These are phyloP conservation scores for Heliconius hermathena DNA, from an alignment of 1,140 invertebrate genomes.

Conservation along the genomic window DNA sequence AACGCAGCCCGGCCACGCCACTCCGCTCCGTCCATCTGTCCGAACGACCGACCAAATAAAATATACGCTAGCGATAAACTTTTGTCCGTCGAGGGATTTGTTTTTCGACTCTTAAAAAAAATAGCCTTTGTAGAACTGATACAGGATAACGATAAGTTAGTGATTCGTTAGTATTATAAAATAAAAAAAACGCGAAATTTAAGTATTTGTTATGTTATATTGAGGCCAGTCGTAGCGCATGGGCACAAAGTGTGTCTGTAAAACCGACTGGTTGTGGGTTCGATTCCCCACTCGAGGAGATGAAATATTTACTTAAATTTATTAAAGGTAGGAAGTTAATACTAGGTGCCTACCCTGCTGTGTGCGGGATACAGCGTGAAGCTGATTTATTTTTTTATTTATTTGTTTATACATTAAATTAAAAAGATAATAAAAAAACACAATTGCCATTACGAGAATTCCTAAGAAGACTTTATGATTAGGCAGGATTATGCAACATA, in stretches of 20 bases:
- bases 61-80: slow-evolving; percentile 68
- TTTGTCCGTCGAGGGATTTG: slow-evolving; percentile 55
- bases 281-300: too few relatives aligned
- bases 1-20: slow-evolving; percentile 48
- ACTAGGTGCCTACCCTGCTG: too few relatives aligned
- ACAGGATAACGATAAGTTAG: not conserved
- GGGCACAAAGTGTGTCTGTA: too few relatives aligned
- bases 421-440: not conserved
- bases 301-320: too few relatives aligned
- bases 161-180: not conserved
- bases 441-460: not conserved
- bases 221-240: too few relatives aligned
- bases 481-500: not conserved
- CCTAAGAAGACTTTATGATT: not conserved
- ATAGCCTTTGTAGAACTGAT: not conserved
- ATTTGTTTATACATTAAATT: not conserved
- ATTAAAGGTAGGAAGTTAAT: too few relatives aligned
- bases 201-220: not conserved
- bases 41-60: slow-evolving; percentile 66
- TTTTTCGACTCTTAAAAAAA: not conserved
- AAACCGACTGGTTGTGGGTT: too few relatives aligned
- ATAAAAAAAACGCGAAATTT: not conserved
- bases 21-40: slow-evolving; percentile 68
- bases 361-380: too few relatives aligned
- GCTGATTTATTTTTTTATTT: too few relatives aligned